These are phyloP conservation scores for Mus minutoides DNA, from an alignment of 2,797 vertebrate genomes.

Conservation along the genomic window DNA sequence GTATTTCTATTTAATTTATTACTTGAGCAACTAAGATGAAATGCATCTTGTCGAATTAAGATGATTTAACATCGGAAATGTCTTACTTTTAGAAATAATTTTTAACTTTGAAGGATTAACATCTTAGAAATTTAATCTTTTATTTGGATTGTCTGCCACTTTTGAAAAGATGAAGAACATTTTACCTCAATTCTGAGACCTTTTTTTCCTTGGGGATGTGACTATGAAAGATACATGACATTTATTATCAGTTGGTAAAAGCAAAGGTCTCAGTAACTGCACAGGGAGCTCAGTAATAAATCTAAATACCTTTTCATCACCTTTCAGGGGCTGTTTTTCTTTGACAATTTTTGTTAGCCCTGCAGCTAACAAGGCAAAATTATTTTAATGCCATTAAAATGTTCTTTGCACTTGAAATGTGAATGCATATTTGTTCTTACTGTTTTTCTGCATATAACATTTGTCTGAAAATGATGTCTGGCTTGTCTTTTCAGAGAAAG, in stretches of 20 bases:
- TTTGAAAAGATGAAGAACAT: slow-evolving; percentile 80
- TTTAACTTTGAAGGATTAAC: slow-evolving; percentile 76
- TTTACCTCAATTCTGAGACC: slow-evolving; percentile 74
- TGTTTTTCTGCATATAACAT: slow-evolving; percentile 72
- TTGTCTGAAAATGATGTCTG: slow-evolving; percentile 77
- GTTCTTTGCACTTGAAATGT: slow-evolving; percentile 73
- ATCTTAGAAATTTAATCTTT: slow-evolving; percentile 74
- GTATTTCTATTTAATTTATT: slow-evolving; percentile 42
- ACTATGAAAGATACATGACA: slow-evolving; percentile 82
- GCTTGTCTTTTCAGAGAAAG: slow-evolving; percentile 63
- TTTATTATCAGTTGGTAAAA: slow-evolving; percentile 86
- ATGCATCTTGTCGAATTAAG: not conserved
- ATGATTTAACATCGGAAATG: slow-evolving; percentile 50
- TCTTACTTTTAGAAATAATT: slow-evolving; percentile 68
- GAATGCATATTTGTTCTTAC: slow-evolving; percentile 69
- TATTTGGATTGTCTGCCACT: slow-evolving; percentile 81
- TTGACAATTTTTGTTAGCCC: slow-evolving; percentile 80
- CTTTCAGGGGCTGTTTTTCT: slow-evolving; percentile 76
- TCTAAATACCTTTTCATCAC: slow-evolving; percentile 83
- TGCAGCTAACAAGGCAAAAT: slow-evolving; percentile 75
- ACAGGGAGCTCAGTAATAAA: slow-evolving; percentile 81
- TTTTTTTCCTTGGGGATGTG: slow-evolving; percentile 81
- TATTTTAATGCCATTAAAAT: slow-evolving; percentile 75
- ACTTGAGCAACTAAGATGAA: not conserved
- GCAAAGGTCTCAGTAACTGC: slow-evolving; percentile 82